Conservation (phyloP, 92 coral and sea anemone genomes). For the Phenganax subtilis region DNA sequence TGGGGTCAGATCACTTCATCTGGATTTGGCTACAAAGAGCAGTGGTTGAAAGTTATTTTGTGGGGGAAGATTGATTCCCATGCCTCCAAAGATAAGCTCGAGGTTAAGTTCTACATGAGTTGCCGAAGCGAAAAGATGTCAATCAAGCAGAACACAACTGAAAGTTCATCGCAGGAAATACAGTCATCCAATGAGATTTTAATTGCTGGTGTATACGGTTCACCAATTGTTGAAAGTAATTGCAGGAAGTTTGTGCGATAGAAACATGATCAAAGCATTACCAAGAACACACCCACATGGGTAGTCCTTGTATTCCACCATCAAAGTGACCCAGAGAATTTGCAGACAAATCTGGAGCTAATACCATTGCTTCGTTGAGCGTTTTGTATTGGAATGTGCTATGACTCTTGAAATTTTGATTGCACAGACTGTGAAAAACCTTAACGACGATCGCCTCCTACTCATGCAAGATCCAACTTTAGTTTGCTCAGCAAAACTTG, state of each 20-base stretch:
- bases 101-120: constrained; percentile 15
- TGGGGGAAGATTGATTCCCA: constrained; percentile 9
- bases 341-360: constrained; percentile 15
- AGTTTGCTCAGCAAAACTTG: not conserved
- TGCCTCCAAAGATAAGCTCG: not conserved
- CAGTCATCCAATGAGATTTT: not conserved
- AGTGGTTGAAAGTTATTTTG: not conserved
- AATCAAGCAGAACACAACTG: not conserved
- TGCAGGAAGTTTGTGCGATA: not conserved
- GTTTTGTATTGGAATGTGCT: not conserved
- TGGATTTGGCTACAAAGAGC: not conserved
- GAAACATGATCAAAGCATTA: not conserved
- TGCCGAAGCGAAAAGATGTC: constrained; percentile 17
- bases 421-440: not conserved
- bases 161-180: not conserved
- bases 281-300: not conserved
- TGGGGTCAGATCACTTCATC: not conserved
- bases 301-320: not conserved
- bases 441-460: not conserved
- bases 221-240: not conserved
- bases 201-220: not conserved
- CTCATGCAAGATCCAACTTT: constrained; percentile 10
- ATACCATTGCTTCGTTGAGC: not conserved
- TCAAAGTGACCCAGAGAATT: not conserved
- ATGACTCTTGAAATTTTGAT: constrained; percentile 3